phyloP scores from a whole-genome alignment of 2,797 vertebrate genomes.

The Pseudocheirus occidentalis region DNA sequence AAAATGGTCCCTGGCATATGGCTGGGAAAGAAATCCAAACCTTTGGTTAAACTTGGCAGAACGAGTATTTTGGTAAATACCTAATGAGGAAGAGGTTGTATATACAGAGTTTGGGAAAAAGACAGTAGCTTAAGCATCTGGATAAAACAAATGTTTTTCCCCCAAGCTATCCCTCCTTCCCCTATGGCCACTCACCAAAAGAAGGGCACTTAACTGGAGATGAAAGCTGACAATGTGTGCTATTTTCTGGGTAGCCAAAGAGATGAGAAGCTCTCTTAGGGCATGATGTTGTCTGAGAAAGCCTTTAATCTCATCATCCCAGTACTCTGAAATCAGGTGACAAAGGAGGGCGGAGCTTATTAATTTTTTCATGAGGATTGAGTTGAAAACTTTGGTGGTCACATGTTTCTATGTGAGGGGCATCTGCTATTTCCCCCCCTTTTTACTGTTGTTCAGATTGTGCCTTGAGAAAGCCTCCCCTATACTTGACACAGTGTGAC shows the following conservation, averaged over 20 bases:
- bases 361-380: background rate
- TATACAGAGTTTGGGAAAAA: conserved; percentile 46
- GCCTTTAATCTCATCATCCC: background rate
- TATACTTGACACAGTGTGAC: background rate
- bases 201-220: background rate
- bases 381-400: background rate
- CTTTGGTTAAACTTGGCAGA: conserved; percentile 54
- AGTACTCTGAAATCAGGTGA: background rate
- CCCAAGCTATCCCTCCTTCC: conserved; percentile 8
- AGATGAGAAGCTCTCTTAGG: background rate
- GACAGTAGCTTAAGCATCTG: conserved; percentile 49
- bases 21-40: conserved; percentile 48
- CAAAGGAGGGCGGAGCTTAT: background rate
- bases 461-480: background rate
- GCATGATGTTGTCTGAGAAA: background rate
- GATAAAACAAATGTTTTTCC: conserved; percentile 32
- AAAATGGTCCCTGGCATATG: conserved; percentile 45
- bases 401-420: background rate
- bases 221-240: background rate
- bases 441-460: background rate
- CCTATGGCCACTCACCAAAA: conserved; percentile 44
- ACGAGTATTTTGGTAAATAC: conserved; percentile 28
- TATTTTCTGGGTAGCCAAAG: background rate
- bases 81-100: conserved; percentile 43
- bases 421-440: background rate